Conservation (phyloP, 2,113 vertebrate genomes). For the Mixornis gularis region DNA sequence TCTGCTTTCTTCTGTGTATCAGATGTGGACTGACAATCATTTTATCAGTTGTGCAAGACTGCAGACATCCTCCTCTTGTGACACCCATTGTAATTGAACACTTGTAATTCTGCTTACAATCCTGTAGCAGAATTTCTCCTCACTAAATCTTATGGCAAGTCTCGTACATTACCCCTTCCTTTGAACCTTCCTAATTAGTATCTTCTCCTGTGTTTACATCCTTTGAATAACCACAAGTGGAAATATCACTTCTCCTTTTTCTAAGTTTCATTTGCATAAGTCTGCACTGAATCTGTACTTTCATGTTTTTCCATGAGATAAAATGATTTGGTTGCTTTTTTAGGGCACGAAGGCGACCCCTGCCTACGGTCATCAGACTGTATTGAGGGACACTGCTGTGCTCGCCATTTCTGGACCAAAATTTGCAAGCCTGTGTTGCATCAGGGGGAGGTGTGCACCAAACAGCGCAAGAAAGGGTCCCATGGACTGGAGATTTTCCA, state of each 20-base stretch:
- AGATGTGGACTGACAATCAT: not conserved
- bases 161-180: not conserved
- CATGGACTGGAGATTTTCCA: conserved; percentile 94
- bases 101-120: not conserved
- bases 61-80: not conserved
- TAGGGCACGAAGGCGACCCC: conserved; percentile 89
- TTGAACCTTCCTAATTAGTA: not conserved
- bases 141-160: not conserved
- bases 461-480: conserved; percentile 90
- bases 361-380: conserved; percentile 92
- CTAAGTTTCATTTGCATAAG: not conserved
- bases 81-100: not conserved
- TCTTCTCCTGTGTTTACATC: not conserved
- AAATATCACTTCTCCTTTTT: not conserved
- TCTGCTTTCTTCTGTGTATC: not conserved
- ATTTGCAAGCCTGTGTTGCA: conserved; percentile 94
- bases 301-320: not conserved
- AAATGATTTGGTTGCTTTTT: not conserved
- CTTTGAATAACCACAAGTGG: not conserved
- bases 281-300: not conserved
- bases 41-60: not conserved
- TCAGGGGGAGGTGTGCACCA: conserved; percentile 91
- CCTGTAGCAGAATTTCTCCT: not conserved
- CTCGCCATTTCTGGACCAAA: conserved; percentile 97
- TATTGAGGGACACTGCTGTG: conserved; percentile 88